A percentile compares a stretch with the other conserved stretches of the same genome.
Conservation (phyloP, 2,113 vertebrate species). For the Myrmecophaga tridactyla region DNA sequence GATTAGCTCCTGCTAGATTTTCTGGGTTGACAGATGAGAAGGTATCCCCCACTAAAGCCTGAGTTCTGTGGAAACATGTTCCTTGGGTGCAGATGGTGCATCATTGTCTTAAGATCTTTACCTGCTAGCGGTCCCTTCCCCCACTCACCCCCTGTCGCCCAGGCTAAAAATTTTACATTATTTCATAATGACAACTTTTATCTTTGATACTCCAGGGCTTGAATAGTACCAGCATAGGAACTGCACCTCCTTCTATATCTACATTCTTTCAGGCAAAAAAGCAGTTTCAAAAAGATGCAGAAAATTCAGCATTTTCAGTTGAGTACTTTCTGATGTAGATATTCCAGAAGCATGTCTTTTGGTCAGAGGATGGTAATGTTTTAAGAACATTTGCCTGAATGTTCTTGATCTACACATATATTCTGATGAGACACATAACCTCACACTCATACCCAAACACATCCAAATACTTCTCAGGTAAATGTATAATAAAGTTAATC, state of each 20-base stretch:
- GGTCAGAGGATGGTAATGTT: not conserved
- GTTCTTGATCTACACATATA: no score
- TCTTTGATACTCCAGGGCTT: not conserved
- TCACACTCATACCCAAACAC: no score
- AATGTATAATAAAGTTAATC: no score
- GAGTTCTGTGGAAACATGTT: not conserved
- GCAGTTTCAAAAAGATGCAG: no score
- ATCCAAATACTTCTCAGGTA: no score
- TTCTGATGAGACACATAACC: no score
- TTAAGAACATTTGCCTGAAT: no score
- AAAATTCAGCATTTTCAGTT: no score
- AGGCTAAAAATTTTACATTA: not conserved
- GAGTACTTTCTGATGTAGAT: not conserved
- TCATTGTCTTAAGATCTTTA: not conserved
- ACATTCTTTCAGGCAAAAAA: no score
- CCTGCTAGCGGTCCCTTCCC: not conserved
- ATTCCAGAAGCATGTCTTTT: not conserved
- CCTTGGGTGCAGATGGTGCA: not conserved
- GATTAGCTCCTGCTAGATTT: not conserved
- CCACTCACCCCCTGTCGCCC: no score
- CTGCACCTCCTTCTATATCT: no score
- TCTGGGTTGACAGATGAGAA: not conserved
- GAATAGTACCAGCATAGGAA: not conserved
- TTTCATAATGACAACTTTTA: not conserved
- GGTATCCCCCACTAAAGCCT: not conserved